These are phyloP conservation scores for Ataeniobius toweri DNA, from an alignment of 2,797 vertebrate genomes.

Conservation along the genomic window DNA sequence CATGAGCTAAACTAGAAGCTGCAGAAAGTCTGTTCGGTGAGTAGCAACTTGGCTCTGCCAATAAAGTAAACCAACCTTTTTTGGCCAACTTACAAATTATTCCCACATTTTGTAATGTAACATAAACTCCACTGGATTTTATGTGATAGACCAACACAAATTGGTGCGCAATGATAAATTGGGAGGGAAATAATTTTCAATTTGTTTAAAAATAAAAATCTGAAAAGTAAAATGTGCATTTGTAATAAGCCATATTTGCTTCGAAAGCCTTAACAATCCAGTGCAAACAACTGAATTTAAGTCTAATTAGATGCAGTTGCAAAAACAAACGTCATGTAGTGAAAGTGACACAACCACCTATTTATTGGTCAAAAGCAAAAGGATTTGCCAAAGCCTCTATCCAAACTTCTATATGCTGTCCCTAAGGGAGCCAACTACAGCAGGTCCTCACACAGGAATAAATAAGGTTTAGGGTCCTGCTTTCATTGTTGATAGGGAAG, in stretches of 20 bases:
- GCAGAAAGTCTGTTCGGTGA: too few species aligned
- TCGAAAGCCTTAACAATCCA: neutral
- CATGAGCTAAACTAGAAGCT: neutral
- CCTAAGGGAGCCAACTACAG: neutral
- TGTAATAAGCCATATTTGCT: neutral
- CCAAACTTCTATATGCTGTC: neutral
- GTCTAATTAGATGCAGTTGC: neutral
- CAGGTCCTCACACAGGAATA: neutral
- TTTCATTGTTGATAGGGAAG: slow-evolving; percentile 1
- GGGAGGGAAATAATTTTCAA: neutral
- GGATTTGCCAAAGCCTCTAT: neutral
- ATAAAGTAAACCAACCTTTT: neutral
- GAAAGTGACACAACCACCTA: neutral
- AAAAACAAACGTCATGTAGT: neutral
- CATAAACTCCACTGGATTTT: neutral
- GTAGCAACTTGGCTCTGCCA: too few species aligned
- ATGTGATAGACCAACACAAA: too few species aligned
- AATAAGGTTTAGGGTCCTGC: neutral
- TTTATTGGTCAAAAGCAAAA: neutral
- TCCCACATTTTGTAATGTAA: neutral
- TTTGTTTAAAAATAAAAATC: neutral
- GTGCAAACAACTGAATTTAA: neutral
- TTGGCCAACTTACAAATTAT: neutral
- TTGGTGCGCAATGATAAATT: neutral
- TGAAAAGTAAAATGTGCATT: too few species aligned